Conservation (phyloP, 2,888 invertebrate genomes). For the Psylliodes chrysocephalus region DNA sequence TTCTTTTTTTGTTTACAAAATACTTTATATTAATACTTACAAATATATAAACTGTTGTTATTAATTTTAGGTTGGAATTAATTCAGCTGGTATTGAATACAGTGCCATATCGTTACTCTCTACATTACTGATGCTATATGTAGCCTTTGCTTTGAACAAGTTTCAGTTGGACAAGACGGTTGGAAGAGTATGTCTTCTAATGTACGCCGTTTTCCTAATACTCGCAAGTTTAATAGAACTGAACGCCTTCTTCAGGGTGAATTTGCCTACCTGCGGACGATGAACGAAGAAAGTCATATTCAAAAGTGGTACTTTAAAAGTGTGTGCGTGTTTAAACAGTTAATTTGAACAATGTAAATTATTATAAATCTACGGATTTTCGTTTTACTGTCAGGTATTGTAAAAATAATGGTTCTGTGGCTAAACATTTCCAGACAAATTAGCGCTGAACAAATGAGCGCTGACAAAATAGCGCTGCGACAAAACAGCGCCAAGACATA, state of each 20-base stretch:
- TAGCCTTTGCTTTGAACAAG: conserved; percentile 86
- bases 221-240: conserved; percentile 91
- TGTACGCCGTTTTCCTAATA: conserved; percentile 88
- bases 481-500: too few species aligned
- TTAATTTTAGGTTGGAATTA: conserved; percentile 77
- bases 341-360: neutral
- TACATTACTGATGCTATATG: conserved; percentile 84
- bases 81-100: conserved; percentile 90
- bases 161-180: conserved; percentile 88
- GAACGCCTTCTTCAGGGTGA: conserved; percentile 92
- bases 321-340: conserved; percentile 13
- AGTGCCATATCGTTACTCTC: conserved; percentile 89
- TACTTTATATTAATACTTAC: too few species aligned
- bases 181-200: conserved; percentile 84
- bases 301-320: conserved; percentile 13
- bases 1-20: too few species aligned
- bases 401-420: too few species aligned
- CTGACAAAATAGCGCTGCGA: too few species aligned
- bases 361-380: neutral
- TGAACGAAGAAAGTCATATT: conserved; percentile 20
- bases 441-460: too few species aligned
- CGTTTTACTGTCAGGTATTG: neutral
- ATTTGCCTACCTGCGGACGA: conserved; percentile 80
- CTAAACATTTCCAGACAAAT: too few species aligned
- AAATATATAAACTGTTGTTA: too few species aligned